Evolutionary conservation across 2,888 invertebrate species (phyloP), one percentile per base, ranked within the genome.

Genomic region (Candidula unifasciata): DNA sequence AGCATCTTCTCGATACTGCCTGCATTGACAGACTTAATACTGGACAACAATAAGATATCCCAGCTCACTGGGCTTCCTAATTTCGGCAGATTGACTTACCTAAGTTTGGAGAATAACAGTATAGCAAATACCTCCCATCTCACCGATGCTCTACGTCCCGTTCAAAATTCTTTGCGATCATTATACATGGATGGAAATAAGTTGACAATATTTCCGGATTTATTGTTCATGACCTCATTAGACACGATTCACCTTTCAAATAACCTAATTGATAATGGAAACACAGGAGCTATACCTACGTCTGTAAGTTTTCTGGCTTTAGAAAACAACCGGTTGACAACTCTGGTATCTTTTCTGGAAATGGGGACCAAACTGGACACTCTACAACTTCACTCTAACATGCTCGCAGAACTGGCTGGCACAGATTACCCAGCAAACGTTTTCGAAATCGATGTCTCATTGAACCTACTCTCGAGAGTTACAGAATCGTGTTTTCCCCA

Each of bases 41-140:
- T 74, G 54, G 74, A 74, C 24, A 54, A 30, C 27, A 74, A 74
- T 24, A 52, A 74, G 6, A 74, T 74, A 16, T 30, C 54, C 21
- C 3, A 33, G 30, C 6, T 74, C 5, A 16, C 27, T 5, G 54
- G 30, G 24, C 18, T 74, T 13, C 74, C 74, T 16, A 33, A 74
- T 33, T 74, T 6, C 21, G 18, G 24, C 3, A 54, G 18, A 8
- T 33, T 74, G 3, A 30, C 74, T 0, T 30, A 24, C 18, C 54
- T 74, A 74, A 54, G 30, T 18, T 13, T 74, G 18, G n/a, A 21
- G 21, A 74, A 33, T 54, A 74, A 74, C 21, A 54, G 21, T 1
- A 74, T 74, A 21, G 52, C 74, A 54, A 24, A 74, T 21, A 1
- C 74, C 3, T 10, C 27, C 3, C 27, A 30, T 0, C 6, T 74